A percentile compares a stretch with the other conserved stretches of the same genome.
Conservation (phyloP, 2,113 vertebrate genomes). For the Trochalopteron elliotii region DNA sequence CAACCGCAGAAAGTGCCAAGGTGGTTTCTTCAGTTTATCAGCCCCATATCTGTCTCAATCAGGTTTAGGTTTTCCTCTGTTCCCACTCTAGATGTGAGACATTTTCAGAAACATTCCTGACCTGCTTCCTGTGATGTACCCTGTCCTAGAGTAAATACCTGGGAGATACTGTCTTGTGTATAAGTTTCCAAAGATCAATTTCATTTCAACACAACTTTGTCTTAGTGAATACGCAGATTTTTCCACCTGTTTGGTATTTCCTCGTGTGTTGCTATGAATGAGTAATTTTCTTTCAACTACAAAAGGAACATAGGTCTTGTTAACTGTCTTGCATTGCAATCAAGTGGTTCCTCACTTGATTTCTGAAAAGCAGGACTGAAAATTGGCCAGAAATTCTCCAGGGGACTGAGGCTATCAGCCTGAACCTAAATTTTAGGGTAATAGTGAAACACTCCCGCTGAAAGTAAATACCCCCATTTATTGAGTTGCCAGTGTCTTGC, state of each 20-base stretch:
- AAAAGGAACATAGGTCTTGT: neutral
- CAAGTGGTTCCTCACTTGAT: neutral
- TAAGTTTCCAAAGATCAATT: neutral
- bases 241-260: neutral
- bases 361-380: neutral
- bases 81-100: neutral
- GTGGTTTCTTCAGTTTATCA: neutral
- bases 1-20: neutral
- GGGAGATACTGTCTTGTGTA: neutral
- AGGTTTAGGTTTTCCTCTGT: neutral
- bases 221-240: neutral
- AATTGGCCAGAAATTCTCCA: neutral
- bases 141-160: neutral
- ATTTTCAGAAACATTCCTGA: neutral
- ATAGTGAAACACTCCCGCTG: neutral
- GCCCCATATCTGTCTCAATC: fast-evolving
- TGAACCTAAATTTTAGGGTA: neutral
- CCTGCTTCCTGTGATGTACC: neutral
- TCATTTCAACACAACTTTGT: neutral
- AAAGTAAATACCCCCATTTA: neutral
- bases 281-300: neutral
- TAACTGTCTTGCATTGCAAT: neutral
- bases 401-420: neutral
- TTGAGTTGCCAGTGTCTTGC: neutral
- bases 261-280: neutral